phyloP scores from a whole-genome alignment of 2,888 invertebrate species.

The Drosophila pegasa region DNA sequence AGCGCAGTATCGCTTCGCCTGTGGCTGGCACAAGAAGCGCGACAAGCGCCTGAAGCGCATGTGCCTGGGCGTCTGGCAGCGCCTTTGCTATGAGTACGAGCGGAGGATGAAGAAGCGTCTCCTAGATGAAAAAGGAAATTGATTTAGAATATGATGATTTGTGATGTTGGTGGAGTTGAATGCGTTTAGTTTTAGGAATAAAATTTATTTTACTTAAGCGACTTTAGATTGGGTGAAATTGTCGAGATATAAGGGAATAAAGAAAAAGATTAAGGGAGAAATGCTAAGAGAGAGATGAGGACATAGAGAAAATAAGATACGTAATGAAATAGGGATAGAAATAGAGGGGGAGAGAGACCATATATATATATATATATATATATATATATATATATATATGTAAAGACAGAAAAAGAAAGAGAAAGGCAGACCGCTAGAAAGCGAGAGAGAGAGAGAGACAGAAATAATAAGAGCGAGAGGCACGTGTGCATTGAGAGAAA shows the following conservation, averaged over 20 bases:
- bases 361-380: too few species aligned
- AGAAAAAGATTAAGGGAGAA: neutral
- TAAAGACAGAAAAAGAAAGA: too few species aligned
- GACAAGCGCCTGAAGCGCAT: slow-evolving; percentile 90
- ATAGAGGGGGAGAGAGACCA: neutral
- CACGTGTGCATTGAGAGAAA: too few species aligned
- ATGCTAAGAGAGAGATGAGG: neutral
- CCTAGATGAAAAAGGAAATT: neutral
- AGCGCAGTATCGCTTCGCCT: slow-evolving; percentile 86
- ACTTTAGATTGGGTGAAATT: neutral
- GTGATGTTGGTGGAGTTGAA: neutral
- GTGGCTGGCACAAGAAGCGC: slow-evolving; percentile 55
- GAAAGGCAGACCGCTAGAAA: too few species aligned
- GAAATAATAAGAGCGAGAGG: too few species aligned
- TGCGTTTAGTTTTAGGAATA: neutral
- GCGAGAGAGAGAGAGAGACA: too few species aligned
- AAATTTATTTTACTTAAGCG: neutral
- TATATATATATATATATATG: too few species aligned
- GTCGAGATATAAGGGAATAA: neutral
- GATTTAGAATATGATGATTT: neutral
- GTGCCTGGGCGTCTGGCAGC: slow-evolving; percentile 95
- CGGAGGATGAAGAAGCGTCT: slow-evolving; percentile 1
- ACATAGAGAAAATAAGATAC: too few species aligned
- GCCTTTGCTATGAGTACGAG: slow-evolving; percentile 86
- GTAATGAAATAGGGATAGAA: neutral